A percentile compares a stretch with the other conserved stretches of the same genome.
phyloP scores from a whole-genome alignment of 2,113 vertebrate genomes.

The Myrmophylax atrothorax region DNA sequence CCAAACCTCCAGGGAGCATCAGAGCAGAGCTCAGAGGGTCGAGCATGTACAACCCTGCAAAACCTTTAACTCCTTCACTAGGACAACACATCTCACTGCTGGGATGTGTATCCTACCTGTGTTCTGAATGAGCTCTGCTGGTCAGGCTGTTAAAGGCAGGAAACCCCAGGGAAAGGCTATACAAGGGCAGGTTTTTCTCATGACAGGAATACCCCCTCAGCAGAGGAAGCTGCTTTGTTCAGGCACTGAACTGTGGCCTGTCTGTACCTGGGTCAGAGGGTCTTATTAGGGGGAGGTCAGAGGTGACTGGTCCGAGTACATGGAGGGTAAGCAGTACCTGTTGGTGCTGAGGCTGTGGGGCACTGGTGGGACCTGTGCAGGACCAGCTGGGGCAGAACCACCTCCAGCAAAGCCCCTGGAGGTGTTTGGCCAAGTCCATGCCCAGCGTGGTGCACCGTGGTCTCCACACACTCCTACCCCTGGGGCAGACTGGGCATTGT shows the following conservation, averaged over 20 bases:
- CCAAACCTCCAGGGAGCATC: background rate
- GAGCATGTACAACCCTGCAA: background rate
- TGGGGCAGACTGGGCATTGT: fast-evolving
- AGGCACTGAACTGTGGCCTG: background rate
- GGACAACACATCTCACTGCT: background rate
- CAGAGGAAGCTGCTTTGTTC: background rate
- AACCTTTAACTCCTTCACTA: background rate
- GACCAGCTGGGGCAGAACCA: background rate
- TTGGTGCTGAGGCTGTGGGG: background rate
- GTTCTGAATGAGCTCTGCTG: background rate
- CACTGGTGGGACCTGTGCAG: background rate
- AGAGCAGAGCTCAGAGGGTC: background rate
- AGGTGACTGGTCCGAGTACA: background rate
- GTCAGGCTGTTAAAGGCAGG: background rate
- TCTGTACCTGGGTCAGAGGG: background rate
- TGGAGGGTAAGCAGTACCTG: background rate
- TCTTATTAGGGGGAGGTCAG: background rate
- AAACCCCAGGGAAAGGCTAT: background rate
- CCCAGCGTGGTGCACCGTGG: background rate
- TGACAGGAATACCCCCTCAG: background rate
- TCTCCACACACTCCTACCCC: background rate
- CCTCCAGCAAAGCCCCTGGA: background rate
- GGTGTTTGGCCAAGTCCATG: background rate
- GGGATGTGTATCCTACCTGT: background rate
- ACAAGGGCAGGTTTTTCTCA: fast-evolving